Evolutionary conservation across 2,113 vertebrate species (phyloP).

Genomic region (Tretioscincus oriximinensis): DNA sequence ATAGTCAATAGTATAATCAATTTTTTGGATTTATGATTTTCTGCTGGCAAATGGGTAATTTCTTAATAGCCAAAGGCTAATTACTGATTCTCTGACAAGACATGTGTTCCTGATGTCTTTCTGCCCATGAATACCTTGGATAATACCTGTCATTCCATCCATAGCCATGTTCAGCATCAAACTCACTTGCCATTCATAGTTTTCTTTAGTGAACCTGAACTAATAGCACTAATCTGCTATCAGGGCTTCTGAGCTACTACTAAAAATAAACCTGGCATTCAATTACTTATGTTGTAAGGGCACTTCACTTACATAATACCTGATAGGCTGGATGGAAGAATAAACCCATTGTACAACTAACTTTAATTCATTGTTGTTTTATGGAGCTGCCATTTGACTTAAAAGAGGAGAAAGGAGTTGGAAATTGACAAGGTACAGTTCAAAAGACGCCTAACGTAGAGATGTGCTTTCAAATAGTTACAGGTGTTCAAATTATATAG

Average conservation of each 20-base stretch:
- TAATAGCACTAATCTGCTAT: conserved; percentile 26
- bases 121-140: neutral
- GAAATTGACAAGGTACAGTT: neutral
- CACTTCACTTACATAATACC: conserved; percentile 13
- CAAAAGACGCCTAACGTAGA: neutral
- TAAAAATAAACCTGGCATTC: neutral
- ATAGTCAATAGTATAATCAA: neutral
- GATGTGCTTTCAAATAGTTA: conserved; percentile 10
- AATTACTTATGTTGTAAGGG: neutral
- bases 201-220: neutral
- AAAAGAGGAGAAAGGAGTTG: neutral
- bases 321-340: conserved; percentile 15
- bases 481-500: conserved; percentile 4
- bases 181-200: conserved; percentile 8
- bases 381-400: neutral
- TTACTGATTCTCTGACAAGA: neutral
- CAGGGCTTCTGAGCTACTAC: neutral
- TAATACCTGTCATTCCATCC: conserved; percentile 8
- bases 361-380: neutral
- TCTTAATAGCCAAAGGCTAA: neutral
- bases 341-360: rapidly evolving
- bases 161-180: neutral
- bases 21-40: neutral
- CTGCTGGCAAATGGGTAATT: neutral
- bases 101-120: neutral